Evolutionary conservation across 2,113 vertebrate species (phyloP), one percentile per base, ranked within the genome.

Genomic region (Macroglossus sobrinus): DNA sequence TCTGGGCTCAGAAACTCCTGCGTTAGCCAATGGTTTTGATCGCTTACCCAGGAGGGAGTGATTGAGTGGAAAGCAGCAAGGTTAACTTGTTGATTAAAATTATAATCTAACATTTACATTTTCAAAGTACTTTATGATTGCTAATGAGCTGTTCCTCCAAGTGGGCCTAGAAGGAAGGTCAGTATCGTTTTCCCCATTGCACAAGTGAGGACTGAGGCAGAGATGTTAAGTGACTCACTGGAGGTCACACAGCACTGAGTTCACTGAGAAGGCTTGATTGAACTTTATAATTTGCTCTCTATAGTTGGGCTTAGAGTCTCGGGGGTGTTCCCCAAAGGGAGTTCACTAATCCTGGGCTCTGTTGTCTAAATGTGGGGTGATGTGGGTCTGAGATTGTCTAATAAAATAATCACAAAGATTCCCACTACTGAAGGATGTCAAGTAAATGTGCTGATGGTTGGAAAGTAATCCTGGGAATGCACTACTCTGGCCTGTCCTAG

Each of bases 81-180:
- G 45, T 93, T 90, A 86, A 96, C 92, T 89, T 97, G 82, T 97
- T 93, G 71, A 85, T 90, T 79, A 96, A 96, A 92, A 95, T 82
- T 79, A 89, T 95, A 95, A 92, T 93, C 78, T 59, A 45, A 55
- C 76, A 93, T 94, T 96, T 93, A 82, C 53, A 89, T 89, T 95
- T 96, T 91, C 72, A 95, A 59, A 85, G 55, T 89, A 50, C 55
- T 94, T 96, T 84, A 45, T 43, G 75, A 91, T 94, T 91, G 79
- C 78, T 92, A 63, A 94, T 93, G 95, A 97, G 61, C 24, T 82
- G 10, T 68, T 91, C 24, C 47, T 97, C 92, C 45, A 87, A 79
- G 80, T 59, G 40, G 79, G 38, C 50, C 68, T 82, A 19, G 33
- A 28, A 90, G 68, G 47, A 93, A 95, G 78, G 88, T 79, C 45